phyloP scores from a whole-genome alignment of 2,888 invertebrate species.

The Rhynchonema sp. region DNA sequence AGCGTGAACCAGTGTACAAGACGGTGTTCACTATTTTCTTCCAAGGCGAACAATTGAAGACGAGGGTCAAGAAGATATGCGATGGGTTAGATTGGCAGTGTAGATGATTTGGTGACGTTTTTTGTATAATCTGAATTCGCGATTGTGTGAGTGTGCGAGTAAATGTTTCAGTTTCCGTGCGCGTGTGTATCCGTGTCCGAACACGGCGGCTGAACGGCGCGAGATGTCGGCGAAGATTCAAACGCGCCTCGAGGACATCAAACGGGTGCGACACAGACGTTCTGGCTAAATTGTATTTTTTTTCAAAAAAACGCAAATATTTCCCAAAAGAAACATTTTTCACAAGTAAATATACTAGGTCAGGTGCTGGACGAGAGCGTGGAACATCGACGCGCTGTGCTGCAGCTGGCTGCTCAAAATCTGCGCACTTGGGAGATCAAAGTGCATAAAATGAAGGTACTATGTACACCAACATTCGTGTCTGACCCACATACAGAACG shows the following conservation, averaged over 20 bases:
- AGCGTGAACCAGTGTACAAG: slow-evolving; percentile 86
- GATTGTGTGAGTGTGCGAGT: too few species aligned
- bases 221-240: slow-evolving; percentile 94
- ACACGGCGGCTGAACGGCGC: slow-evolving; percentile 74
- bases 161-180: slow-evolving; percentile 51
- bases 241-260: slow-evolving; percentile 84
- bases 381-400: slow-evolving; percentile 84
- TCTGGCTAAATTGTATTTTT: not conserved
- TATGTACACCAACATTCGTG: too few species aligned
- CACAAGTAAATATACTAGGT: too few species aligned
- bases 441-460: slow-evolving; percentile 91
- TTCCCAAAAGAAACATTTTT: too few species aligned
- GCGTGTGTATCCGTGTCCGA: slow-evolving; percentile 88
- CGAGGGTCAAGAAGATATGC: slow-evolving; percentile 88
- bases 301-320: not conserved
- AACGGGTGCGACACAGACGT: too few species aligned
- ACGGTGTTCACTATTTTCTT: slow-evolving; percentile 58
- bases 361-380: slow-evolving; percentile 69
- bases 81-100: slow-evolving; percentile 45
- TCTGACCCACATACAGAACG: too few species aligned
- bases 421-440: slow-evolving; percentile 89
- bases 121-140: not conserved
- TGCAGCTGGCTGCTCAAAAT: slow-evolving; percentile 89
- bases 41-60: slow-evolving; percentile 86
- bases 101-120: not conserved